Base-by-base conservation (phyloP, 37 sponge, comb jelly and placozoan genomes). In the Haliclona indistincta region DNA sequence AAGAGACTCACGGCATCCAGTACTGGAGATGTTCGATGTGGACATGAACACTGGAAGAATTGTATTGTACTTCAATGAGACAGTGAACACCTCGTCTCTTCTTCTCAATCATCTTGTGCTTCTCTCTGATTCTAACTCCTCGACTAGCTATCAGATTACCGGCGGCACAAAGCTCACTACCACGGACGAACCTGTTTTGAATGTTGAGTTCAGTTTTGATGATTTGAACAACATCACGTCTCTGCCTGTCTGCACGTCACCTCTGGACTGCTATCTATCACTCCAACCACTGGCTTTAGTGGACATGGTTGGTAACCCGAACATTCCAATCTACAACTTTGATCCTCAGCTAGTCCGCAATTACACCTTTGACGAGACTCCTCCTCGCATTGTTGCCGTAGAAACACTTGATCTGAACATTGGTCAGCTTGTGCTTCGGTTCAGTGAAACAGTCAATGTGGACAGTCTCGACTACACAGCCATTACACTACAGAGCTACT, bases 401-500 rank as follows among this genome's bases (percentile, higher is more conserved):
- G 17, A 61, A 10, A 56, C 84, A 36, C n/a, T 88, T 33, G 86
- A 93, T 77, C 65, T 93, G 35, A 78, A 88, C 76, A 85, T 67
- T 80, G 94, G 94, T 19, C 76, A 68, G 19, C 30, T 93, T 19
- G 28, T 52, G 3, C 65, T 93, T 30, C 68, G 77, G 43, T 93
- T 93, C 29, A 68, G 67, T 73, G 94, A 93, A 68, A 79, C 83
- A 33, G 83, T 93, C 26, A 85, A 88, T 53, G 82, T 88, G 0
- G 44, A 73, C 36, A 71, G 71, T 36, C 68, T 95, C 49, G 79
- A 91, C 22, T 87, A 79, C 69, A 63, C 89, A 32, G 69, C 79
- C 0, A 74, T 95, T n/a, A 75, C 84, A 42, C 76, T 95, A 34
- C 92, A 88, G 63, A 87, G 85, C 42, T 95, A 91, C 62, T 87